Evolutionary conservation across 1,140 invertebrate species (phyloP).

Genomic region (Apis laboriosa): DNA sequence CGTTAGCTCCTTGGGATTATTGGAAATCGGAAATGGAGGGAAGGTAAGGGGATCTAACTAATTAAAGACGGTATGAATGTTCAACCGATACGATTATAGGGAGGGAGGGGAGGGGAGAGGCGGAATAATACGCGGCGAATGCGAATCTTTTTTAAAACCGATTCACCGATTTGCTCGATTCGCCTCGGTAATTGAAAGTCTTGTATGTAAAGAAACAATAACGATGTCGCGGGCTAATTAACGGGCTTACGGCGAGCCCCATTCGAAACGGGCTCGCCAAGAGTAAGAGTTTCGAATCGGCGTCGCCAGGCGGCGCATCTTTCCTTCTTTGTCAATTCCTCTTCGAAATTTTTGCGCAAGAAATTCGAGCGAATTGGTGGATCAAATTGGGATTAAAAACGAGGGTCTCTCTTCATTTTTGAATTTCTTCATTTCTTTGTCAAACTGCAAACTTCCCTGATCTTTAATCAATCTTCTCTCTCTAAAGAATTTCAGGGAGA

Average conservation of each 20-base stretch:
- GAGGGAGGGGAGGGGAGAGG: too few relatives aligned
- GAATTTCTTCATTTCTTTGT: too few relatives aligned
- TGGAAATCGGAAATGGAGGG: constrained; percentile 16
- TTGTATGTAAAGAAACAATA: constrained; percentile 44
- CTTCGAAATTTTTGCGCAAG: too few relatives aligned
- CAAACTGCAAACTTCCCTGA: too few relatives aligned
- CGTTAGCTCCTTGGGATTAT: constrained; percentile 24
- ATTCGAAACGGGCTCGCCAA: background rate
- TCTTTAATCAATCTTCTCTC: background rate
- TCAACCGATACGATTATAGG: background rate
- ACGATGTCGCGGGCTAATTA: constrained; percentile 55
- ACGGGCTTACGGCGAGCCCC: constrained; percentile 27
- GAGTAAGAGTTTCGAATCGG: constrained; percentile 40
- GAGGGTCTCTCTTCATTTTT: too few relatives aligned
- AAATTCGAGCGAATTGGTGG: too few relatives aligned
- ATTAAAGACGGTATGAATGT: constrained; percentile 49
- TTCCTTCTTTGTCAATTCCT: constrained; percentile 3
- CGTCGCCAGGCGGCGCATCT: constrained; percentile 34
- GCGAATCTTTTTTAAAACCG: constrained; percentile 28
- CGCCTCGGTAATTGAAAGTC: constrained; percentile 58
- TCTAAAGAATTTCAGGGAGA: constrained; percentile 47
- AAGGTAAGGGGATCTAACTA: constrained; percentile 11
- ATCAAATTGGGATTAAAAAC: too few relatives aligned
- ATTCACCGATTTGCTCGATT: constrained; percentile 43
- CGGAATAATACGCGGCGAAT: constrained; percentile 41